Evolutionary conservation across 2,113 vertebrate genomes (phyloP).

Genomic region (Archilochus colubris): DNA sequence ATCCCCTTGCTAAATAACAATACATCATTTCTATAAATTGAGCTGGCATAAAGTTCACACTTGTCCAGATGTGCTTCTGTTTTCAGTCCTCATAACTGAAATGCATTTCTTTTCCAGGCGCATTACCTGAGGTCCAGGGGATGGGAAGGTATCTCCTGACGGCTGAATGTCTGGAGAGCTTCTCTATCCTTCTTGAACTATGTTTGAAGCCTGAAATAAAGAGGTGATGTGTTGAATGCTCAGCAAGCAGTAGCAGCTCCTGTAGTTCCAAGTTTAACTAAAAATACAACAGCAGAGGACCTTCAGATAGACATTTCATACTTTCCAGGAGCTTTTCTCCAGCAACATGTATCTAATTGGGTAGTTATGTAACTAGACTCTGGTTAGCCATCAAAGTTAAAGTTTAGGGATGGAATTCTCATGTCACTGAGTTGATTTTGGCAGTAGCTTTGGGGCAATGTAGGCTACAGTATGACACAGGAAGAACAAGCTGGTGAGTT

Average conservation of each 20-base stretch:
- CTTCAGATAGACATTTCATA: not conserved
- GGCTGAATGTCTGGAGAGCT: not conserved
- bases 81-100: not conserved
- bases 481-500: not conserved
- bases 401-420: not conserved
- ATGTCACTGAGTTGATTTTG: not conserved
- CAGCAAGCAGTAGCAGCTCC: not conserved
- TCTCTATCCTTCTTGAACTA: not conserved
- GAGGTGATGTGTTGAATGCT: not conserved
- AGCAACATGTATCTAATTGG: too few species aligned
- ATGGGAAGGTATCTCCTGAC: not conserved
- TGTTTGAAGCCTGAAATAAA: not conserved
- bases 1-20: not conserved
- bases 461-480: not conserved
- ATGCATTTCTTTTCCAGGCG: not conserved
- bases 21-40: not conserved
- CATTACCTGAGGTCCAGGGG: not conserved
- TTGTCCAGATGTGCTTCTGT: not conserved
- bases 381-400: not conserved
- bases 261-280: not conserved
- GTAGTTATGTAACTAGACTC: not conserved
- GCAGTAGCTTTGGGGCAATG: not conserved
- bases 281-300: not conserved
- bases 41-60: not conserved
- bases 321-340: not conserved